Base-by-base conservation (phyloP, 1,140 invertebrate genomes). In the Lepeophtheirus salmonis region DNA sequence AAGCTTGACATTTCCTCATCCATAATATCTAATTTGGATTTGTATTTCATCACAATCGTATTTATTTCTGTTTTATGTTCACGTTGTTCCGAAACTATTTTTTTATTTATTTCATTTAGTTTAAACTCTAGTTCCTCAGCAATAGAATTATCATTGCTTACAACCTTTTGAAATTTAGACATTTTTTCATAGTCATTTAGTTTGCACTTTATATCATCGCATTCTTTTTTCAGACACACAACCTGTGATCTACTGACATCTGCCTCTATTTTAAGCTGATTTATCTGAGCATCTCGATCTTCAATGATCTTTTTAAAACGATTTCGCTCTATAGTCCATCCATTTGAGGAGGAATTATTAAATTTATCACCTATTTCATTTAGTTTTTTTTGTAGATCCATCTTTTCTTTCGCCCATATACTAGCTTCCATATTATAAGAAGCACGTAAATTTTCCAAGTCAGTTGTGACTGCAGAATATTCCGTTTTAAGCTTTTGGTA, bases 11-110 rank as follows among this genome's bases (percentile, higher is more conserved):
- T 78, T 71, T 95, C 90, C 60, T 86, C 84, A 62, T 82, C 80
- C 65, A 95, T 80, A 14, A 85, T 78, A 50, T 82, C 81, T 65
- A 92, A 78, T 67, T 89, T 81, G 58, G 82, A 82, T 68, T 95
- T 90, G 67, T 91, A 92, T 14, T 88, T 78, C 67, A 87, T 77
- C 69, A 90, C 89, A 62, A 84, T 82, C 50, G 89, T 82, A 1
- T 83, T 79, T 16, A 92, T 69, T 67, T 95, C 89, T 0, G 81
- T 79, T 68, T 87, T 87, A 49, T 86, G 79, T 2, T 79, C 74
- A 66, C 86, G 85, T 64, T 94, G 87, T 21, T 80, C 78, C 67
- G 81, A 79, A 54, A 80, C 77, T 25, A 90, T 69, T 56, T 59
- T 14, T 50, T 59, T 59, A 20, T 59, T 59, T n/a, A 50, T 2